Evolutionary conservation across 2,888 invertebrate genomes (phyloP), one percentile per base, ranked within the genome.

Genomic region (Gerosis bhagava): DNA sequence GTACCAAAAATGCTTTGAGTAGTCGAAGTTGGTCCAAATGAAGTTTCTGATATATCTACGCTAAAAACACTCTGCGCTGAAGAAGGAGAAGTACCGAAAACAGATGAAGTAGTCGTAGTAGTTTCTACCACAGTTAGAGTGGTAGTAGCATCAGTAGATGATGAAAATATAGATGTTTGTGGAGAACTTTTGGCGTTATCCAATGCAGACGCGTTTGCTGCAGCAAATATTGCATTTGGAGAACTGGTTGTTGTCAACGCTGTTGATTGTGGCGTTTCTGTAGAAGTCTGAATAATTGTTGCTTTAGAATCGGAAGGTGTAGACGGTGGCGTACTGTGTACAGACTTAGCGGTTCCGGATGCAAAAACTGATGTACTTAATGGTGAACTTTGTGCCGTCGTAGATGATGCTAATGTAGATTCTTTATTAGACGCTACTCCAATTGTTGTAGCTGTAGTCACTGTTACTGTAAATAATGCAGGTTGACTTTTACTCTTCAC

Each of bases 21-120:
- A 0, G 68, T 56, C n/a, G 62, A 40, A 2, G 67, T 43, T 1
- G 65, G 51, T 6, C 67, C 67, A 46, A 77, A 75, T 16, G 70
- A 62, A 7, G 75, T 62, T 19, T 70, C 51, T 28, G 63, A 57
- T 0, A 67, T 64, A 2, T 69, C 59, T 11, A 64, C 47, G 5
- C 62, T 56, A 8, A 62, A 62, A 8, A 59, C 53, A 15, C 56
- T 60, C 32, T 57, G 57, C 0, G 62, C 53, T 24, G 61, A 54
- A 6, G 53, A 48, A 3, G 63, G 41, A 4, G 63, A 37, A 15
- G 56, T 47, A 7, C 65, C 63, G 31, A 70, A 71, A 24, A 66
- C 57, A 13, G 71, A 60, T 3, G 66, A 51, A 12, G 68, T 50
- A 3, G 67, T 54, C 10, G 63, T 45, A 8, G 50, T 49, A 13